A percentile compares a stretch with the other conserved stretches of the same genome.
Evolutionary conservation across 2,113 vertebrate genomes (phyloP).

Genomic region (Cephalopholis sonnerati): DNA sequence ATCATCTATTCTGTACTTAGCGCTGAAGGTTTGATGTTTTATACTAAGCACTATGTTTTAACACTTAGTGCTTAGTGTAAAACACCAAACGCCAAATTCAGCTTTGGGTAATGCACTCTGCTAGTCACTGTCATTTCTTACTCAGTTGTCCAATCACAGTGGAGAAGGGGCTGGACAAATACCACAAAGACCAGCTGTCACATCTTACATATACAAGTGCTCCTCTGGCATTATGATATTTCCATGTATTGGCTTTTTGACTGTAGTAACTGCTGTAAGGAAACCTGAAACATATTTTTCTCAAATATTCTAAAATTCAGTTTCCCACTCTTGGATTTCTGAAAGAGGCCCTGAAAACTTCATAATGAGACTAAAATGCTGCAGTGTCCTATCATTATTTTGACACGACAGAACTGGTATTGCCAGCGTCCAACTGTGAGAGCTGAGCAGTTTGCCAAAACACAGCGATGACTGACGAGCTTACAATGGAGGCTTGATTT

Average conservation of each 20-base stretch:
- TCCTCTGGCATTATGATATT: no score
- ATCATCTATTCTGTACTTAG: no score
- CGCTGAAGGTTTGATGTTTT: no score
- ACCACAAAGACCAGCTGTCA: no score
- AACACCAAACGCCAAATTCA: no score
- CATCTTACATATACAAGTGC: no score
- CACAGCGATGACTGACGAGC: constrained; percentile 71
- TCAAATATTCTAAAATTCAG: neutral
- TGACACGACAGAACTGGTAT: constrained; percentile 47
- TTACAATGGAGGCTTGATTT: constrained; percentile 73
- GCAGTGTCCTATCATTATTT: constrained; percentile 66
- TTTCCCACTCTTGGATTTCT: neutral
- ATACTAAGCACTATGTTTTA: no score
- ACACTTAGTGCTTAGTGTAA: no score
- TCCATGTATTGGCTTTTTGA: neutral
- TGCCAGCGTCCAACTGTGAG: constrained; percentile 66
- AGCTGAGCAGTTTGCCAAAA: constrained; percentile 63
- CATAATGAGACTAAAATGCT: constrained; percentile 51
- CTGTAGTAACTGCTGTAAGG: neutral
- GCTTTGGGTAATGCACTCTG: no score
- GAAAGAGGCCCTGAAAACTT: constrained; percentile 17
- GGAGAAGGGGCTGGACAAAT: no score
- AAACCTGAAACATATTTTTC: constrained; percentile 5
- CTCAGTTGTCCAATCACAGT: no score
- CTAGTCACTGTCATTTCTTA: no score